Evolutionary conservation across 2,888 invertebrate genomes (phyloP), one percentile per base, ranked within the genome.

Genomic region (Meloe dianella): DNA sequence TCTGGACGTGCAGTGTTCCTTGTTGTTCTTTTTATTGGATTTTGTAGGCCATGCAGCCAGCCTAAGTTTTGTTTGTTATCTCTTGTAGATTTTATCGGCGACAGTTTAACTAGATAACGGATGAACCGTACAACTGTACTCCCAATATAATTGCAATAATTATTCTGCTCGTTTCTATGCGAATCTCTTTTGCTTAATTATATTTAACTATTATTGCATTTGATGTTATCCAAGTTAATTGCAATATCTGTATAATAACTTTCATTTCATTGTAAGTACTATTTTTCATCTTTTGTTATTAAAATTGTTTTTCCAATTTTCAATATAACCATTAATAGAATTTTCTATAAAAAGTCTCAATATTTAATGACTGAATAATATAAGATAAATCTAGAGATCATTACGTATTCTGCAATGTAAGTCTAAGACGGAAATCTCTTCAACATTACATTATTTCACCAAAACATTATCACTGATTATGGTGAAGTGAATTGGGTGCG

Each of bases 401-500:
- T n/a, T 7, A n/a, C 17, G n/a, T 41, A 41, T 17, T 41, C n/a
- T n/a, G n/a, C 17, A 41, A 41, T 41, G 41, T 9, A 47, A 47
- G 0, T 20, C 4, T 51, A 51, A 24, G 1, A 12, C 5, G 12
- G 12, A 10, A 51, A 12, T 24, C 10, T 51, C 12, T 24, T 5
- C 12, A 24, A 51, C 24, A 51, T 22, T 51, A 51, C 14, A 51
- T 20, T 20, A 59, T 64, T 38, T 57, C 56, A 27, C 41, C 32
- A 12, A 27, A 65, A 35, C 62, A 60, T 62, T 65, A 63, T 58
- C 41, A 60, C 57, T 61, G 38, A 64, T 68, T 68, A 68, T 47
- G 29, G 38, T 60, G 63, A 62, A 59, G 65, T 65, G 65, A 60
- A 61, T 35, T n/a, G 51, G 22, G 5, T 51, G 20, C 47, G 20